These are phyloP conservation scores for Nephrotoma guestfalica DNA, from an alignment of 2,888 invertebrate genomes.

Conservation along the genomic window DNA sequence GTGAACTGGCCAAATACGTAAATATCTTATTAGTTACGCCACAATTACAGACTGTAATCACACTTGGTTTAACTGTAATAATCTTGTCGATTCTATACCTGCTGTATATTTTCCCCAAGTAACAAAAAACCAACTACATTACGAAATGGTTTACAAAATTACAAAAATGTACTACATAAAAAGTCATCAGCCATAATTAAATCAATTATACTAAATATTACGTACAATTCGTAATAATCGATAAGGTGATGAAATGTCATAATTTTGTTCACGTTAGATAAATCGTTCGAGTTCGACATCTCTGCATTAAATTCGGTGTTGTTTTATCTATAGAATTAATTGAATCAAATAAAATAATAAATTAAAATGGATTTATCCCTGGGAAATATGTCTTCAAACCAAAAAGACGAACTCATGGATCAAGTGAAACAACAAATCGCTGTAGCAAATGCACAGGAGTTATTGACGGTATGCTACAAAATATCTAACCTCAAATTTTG, in stretches of 20 bases:
- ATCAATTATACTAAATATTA: neutral
- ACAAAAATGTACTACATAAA: no score
- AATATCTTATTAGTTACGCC: no score
- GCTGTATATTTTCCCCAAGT: no score
- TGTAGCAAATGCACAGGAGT: constrained; percentile 83
- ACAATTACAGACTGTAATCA: no score
- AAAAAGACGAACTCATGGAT: constrained; percentile 82
- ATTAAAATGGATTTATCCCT: constrained; percentile 23
- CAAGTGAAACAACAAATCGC: constrained; percentile 92
- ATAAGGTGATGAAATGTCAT: neutral
- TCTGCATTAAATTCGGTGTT: neutral
- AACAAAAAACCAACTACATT: no score
- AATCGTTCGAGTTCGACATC: neutral
- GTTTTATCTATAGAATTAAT: neutral
- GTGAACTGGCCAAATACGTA: no score
- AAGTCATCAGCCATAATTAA: neutral
- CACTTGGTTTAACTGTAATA: no score
- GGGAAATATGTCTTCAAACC: constrained; percentile 45
- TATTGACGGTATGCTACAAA: constrained; percentile 51
- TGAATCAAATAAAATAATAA: neutral
- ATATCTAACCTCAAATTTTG: constrained; percentile 1
- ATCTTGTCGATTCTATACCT: no score
- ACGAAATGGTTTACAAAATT: no score
- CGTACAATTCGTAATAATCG: neutral
- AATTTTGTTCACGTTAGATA: neutral